Conservation (phyloP, 2,888 invertebrate species). For the Trissonchulus sp. region DNA sequence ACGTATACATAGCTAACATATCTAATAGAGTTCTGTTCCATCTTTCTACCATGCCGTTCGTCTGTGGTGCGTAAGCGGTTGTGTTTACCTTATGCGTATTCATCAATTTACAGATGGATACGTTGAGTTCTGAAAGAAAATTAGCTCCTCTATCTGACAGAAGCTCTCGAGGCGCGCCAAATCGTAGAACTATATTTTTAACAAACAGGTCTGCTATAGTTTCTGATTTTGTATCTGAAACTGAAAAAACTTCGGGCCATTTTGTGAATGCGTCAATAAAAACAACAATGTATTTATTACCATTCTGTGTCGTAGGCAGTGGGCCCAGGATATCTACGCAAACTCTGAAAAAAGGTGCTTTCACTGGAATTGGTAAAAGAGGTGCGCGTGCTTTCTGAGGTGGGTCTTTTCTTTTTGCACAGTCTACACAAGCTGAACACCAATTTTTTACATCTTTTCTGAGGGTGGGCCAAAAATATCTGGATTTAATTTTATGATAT, state of each 20-base stretch:
- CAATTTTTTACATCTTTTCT: neutral
- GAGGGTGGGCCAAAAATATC: conserved; percentile 11
- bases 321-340: conserved; percentile 5
- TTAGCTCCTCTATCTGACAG: conserved; percentile 35
- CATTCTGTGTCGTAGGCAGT: neutral
- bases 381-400: neutral
- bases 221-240: neutral
- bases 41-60: conserved; percentile 39
- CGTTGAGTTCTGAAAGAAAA: conserved; percentile 35
- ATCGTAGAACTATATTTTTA: neutral
- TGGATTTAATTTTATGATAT: neutral
- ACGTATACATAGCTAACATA: conserved; percentile 39
- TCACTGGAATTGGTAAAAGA: neutral
- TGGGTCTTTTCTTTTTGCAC: neutral
- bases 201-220: conserved; percentile 10
- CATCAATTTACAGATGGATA: conserved; percentile 31
- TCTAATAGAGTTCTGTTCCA: conserved; percentile 39
- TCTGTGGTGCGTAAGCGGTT: conserved; percentile 32
- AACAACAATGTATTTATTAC: neutral
- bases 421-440: neutral
- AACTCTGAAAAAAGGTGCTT: conserved; percentile 2
- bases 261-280: conserved; percentile 7
- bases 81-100: conserved; percentile 28
- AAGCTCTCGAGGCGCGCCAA: neutral
- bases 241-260: neutral